Percentiles rank a stretch among this genome's conserved stretches.
phyloP scores from a whole-genome alignment of 2,888 invertebrate species.

The Dexiosoma caninum region DNA sequence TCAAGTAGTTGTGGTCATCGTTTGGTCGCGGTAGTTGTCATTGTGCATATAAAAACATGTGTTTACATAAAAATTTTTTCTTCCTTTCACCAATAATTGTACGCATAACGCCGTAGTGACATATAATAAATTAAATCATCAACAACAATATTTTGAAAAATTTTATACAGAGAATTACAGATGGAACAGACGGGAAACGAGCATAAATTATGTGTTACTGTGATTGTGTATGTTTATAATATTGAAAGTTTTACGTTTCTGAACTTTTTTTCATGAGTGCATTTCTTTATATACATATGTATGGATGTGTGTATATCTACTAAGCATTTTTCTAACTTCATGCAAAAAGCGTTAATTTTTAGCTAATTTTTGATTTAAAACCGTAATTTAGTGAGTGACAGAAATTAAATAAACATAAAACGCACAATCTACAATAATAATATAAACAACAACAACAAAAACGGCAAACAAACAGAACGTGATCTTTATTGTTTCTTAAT shows the following conservation, averaged over 20 bases:
- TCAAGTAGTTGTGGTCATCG: not conserved
- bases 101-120: not conserved
- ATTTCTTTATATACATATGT: slow-evolving; percentile 1
- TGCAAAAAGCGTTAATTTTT: not conserved
- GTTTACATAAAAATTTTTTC: not conserved
- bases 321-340: not conserved
- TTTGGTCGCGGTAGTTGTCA: slow-evolving; percentile 12
- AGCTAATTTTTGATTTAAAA: not conserved
- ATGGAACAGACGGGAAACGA: not conserved
- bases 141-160: slow-evolving; percentile 5
- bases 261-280: not conserved
- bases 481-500: slow-evolving; percentile 22
- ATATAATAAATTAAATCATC: slow-evolving; percentile 7
- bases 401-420: slow-evolving; percentile 11
- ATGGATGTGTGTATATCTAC: too few relatives aligned
- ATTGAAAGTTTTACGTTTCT: not conserved
- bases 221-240: not conserved
- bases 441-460: slow-evolving; percentile 4
- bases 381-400: slow-evolving; percentile 1
- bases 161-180: slow-evolving; percentile 25
- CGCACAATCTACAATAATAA: too few relatives aligned
- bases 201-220: not conserved
- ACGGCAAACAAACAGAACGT: slow-evolving; percentile 14
- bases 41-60: slow-evolving; percentile 8
- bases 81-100: not conserved